Conservation (phyloP, 2,113 vertebrate genomes). For the Talpa occidentalis region DNA sequence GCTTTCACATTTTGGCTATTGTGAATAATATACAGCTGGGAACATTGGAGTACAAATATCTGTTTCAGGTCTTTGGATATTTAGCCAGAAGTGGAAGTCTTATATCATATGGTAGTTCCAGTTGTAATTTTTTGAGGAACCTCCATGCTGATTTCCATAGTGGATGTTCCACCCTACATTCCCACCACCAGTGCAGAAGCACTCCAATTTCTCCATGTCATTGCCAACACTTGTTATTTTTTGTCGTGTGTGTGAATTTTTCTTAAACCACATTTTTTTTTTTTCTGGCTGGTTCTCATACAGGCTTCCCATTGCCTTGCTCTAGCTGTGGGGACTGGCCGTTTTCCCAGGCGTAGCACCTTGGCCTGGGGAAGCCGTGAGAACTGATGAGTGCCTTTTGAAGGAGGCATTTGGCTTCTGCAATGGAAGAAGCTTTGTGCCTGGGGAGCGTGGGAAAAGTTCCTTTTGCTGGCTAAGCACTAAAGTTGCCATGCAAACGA, state of each 20-base stretch:
- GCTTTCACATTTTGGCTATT: background rate
- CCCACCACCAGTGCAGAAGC: background rate
- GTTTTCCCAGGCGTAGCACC: background rate
- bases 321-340: background rate
- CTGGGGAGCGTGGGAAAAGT: constrained; percentile 68
- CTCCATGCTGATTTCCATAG: background rate
- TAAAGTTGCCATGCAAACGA: background rate
- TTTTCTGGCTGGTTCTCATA: background rate
- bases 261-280: background rate
- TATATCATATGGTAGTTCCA: background rate
- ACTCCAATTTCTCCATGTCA: background rate
- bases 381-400: background rate
- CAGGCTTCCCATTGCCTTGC: background rate
- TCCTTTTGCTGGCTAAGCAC: background rate
- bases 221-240: background rate
- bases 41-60: background rate
- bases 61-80: background rate
- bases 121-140: background rate
- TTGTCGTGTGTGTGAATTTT: background rate
- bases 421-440: background rate
- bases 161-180: background rate
- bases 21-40: background rate
- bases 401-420: background rate
- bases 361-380: constrained; percentile 17
- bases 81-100: background rate